Evolutionary conservation across 1,140 invertebrate genomes (phyloP), one percentile per base, ranked within the genome.

Genomic region (Trachymyrmex cornetzi): DNA sequence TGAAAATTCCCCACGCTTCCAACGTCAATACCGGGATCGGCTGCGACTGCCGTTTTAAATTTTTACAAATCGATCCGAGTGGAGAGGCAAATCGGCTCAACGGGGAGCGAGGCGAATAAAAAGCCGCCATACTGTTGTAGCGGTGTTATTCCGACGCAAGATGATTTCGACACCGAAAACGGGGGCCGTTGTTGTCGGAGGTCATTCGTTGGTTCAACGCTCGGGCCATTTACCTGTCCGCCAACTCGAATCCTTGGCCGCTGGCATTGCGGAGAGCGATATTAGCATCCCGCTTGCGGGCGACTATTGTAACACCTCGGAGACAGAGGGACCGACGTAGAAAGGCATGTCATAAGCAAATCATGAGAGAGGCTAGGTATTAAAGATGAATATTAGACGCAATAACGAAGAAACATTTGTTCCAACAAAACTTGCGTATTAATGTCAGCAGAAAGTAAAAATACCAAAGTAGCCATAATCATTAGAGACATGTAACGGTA

Each of bases 191-290:
- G 91, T 93, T 93, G 92, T 93, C 91, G 87, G 89, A 93, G 92
- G 92, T 93, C 92, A 87, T 92, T 91, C 90, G 91, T 75, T 77
- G 92, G 92, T 93, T 92, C 91, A 93, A 93, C 80, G 92, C 71
- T 89, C 91, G 88, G 75, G 87, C 87, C 87, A 85, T 92, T 91
- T 91, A 91, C 91, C 92, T 92, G 91, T 74, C 86, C 79, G 77
- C 69, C 50, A 84, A 88, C 57, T 61, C 81, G 53, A 91, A 91
- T 91, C 86, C 85, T 84, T 90, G 88, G 89, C 71, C 86, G 81
- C 71, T 84, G 77, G 87, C 72, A 81, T 88, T 74, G 59, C 53
- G 55, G 14, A 69, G 44, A 75, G 66, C 19, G 67, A 44, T 38
- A 90, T 90, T 88, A 90, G 50, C 88, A 88, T 90, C 71, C 59